phyloP scores from a whole-genome alignment of 2,888 invertebrate species.

The Phyllotreta cruciferae region DNA sequence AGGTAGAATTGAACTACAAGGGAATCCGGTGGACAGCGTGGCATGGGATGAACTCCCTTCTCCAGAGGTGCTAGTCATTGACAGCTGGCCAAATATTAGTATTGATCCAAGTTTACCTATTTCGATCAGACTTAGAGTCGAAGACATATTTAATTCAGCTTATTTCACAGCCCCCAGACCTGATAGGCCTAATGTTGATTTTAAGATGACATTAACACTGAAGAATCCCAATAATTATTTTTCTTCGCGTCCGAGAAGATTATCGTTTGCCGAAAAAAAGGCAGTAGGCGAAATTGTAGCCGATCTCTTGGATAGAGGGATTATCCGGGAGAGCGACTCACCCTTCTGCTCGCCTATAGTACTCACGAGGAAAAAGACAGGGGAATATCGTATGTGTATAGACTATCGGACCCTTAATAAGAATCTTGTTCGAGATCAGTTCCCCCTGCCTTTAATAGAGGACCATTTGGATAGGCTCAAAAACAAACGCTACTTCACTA shows the following conservation, averaged over 20 bases:
- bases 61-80: too few relatives aligned
- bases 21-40: too few relatives aligned
- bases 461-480: conserved; percentile 38
- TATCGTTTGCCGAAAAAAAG: conserved; percentile 40
- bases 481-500: too few relatives aligned
- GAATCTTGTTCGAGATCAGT: conserved; percentile 43
- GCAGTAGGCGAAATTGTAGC: conserved; percentile 34
- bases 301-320: conserved; percentile 34
- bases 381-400: conserved; percentile 45
- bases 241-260: conserved; percentile 33
- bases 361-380: conserved; percentile 44
- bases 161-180: conserved; percentile 17
- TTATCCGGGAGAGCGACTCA: conserved; percentile 44
- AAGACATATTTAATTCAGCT: too few relatives aligned
- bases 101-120: too few relatives aligned
- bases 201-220: conserved; percentile 39
- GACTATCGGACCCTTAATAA: conserved; percentile 47
- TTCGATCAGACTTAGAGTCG: too few relatives aligned
- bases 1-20: too few relatives aligned
- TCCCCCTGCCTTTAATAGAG: conserved; percentile 47
- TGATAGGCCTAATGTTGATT: conserved; percentile 33
- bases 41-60: too few relatives aligned
- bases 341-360: conserved; percentile 46
- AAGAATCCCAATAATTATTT: conserved; percentile 34
- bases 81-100: too few relatives aligned